Percentiles rank a stretch among this genome's conserved stretches.
Evolutionary conservation across 2,797 vertebrate species (phyloP).

Genomic region (Bufotes viridis): DNA sequence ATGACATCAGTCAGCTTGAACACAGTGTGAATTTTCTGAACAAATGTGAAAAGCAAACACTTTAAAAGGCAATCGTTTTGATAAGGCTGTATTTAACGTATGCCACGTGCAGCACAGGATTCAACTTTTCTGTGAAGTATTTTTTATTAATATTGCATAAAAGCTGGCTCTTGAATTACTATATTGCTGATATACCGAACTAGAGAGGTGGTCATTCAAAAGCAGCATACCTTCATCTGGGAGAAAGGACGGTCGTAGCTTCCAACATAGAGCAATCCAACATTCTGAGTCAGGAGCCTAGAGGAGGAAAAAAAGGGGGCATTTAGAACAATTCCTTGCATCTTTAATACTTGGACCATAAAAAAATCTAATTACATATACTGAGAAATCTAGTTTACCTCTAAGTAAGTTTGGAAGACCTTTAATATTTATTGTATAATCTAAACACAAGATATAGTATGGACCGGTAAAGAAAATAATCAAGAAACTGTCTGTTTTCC

Average conservation of each 20-base stretch:
- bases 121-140: not conserved
- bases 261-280: slow-evolving; percentile 95
- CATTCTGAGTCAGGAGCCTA: slow-evolving; percentile 90
- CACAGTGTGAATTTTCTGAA: not conserved
- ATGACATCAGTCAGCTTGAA: slow-evolving; percentile 15
- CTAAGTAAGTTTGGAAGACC: not conserved
- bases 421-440: slow-evolving; percentile 9
- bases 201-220: not conserved
- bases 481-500: slow-evolving; percentile 32
- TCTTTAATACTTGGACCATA: not conserved
- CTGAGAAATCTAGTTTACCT: not conserved
- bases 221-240: slow-evolving; percentile 90
- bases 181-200: not conserved
- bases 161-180: not conserved
- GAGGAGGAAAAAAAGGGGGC: slow-evolving; percentile 61
- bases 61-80: not conserved
- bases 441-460: not conserved
- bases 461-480: slow-evolving; percentile 7
- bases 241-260: slow-evolving; percentile 95
- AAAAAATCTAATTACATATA: slow-evolving; percentile 19
- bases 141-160: not conserved
- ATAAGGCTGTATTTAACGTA: not conserved
- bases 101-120: not conserved
- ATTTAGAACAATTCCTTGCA: not conserved
- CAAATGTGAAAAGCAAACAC: not conserved